phyloP scores from a whole-genome alignment of 2,888 invertebrate genomes.

The Psylliodes chrysocephalus region DNA sequence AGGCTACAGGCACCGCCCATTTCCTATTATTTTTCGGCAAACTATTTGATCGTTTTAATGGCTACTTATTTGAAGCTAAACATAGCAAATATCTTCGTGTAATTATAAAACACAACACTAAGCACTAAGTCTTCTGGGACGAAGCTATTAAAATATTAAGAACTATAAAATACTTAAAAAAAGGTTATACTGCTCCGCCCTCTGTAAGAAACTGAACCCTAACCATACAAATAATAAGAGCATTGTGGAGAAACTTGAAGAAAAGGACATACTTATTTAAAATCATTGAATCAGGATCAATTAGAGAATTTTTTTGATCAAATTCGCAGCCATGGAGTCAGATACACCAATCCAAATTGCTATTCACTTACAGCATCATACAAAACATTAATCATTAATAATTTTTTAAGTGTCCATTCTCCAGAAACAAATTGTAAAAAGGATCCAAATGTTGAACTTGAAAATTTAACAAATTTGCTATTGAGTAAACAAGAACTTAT shows the following conservation, averaged over 20 bases:
- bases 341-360: constrained; percentile 39
- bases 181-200: constrained; percentile 31
- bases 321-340: constrained; percentile 40
- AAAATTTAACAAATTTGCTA: constrained; percentile 20
- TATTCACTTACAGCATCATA: constrained; percentile 32
- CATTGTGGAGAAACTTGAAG: constrained; percentile 33
- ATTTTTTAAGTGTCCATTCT: constrained; percentile 39
- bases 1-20: constrained; percentile 36
- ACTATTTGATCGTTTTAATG: constrained; percentile 37
- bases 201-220: constrained; percentile 38
- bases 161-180: constrained; percentile 19
- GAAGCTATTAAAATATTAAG: constrained; percentile 10
- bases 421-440: constrained; percentile 41
- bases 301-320: constrained; percentile 45
- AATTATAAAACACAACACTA: constrained; percentile 6
- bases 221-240: constrained; percentile 35
- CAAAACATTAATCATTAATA: constrained; percentile 41
- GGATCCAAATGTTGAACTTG: constrained; percentile 28
- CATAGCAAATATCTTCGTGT: constrained; percentile 17
- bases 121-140: constrained; percentile 19
- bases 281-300: constrained; percentile 42
- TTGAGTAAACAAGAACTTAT: neutral
- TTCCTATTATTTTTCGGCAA: constrained; percentile 34
- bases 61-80: neutral
- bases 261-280: constrained; percentile 38